Base-by-base conservation (phyloP, 2,113 vertebrate genomes). In the Orycteropus afer region DNA sequence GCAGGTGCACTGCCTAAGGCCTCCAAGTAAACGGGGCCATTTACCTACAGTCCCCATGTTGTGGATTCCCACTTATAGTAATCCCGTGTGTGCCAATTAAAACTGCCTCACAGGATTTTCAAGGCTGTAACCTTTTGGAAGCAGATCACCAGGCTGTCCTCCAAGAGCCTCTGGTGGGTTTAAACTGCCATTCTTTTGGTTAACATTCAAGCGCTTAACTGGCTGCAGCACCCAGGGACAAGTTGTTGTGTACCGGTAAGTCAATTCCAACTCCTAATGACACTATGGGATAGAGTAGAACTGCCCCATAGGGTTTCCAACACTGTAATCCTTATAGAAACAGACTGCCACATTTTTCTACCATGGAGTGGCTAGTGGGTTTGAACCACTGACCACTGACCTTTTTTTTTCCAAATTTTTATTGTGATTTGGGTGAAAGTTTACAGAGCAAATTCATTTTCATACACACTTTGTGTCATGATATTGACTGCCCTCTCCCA, bases 1-100 rank as follows among this genome's bases (percentile, higher is more conserved):
- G 9, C 0, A 7, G 27, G 32, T 11, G 12, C 42, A 40, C 40
- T 45, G 71, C 71, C 23, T 17, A 5, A 45, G 29, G 29, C 71
- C 20, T 23, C 23, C 71, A 7, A 18, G 34, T 1, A 17, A 40
- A 40, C n/a, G 3, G 25, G 17, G 8, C 6, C 20, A 0, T 49
- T 57, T 57, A 81, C 2, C 29, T 13, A 5, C 20, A 3, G 7
- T 1, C 18, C 4, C 37, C 34, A 1, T 8, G 32, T 34, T 12
- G 61, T 40, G 37, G 67, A 71, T 23, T 40, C 7, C n/a, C 10
- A 71, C 37, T 40, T 7, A 40, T 20, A 9, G 37, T 17, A 23
- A 71, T 3, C 14, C 37, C 37, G 34, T 5, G 22, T 71, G 20
- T 40, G 15, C n/a, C 37, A 7, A 69, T 6, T 7, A 69, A 17